Evolutionary conservation across 2,888 invertebrate species (phyloP).

Genomic region (Hydropsyche betteni): DNA sequence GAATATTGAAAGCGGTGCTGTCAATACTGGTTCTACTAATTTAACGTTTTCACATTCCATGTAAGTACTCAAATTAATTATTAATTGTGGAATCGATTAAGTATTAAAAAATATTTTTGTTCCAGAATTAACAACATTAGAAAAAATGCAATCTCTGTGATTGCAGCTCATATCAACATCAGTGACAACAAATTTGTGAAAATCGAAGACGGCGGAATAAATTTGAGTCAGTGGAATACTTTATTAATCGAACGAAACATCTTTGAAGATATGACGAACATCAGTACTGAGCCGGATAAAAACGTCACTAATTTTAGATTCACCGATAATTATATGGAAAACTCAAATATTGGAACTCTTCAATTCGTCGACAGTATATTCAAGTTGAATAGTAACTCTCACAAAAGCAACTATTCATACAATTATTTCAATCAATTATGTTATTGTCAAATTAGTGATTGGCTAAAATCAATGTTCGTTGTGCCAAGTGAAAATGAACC

Average conservation of each 20-base stretch:
- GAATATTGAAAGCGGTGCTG: slow-evolving; percentile 67
- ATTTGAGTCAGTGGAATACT: slow-evolving; percentile 72
- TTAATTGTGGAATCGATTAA: no score
- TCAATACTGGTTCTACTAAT: slow-evolving; percentile 71
- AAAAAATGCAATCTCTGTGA: slow-evolving; percentile 71
- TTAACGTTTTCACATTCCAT: slow-evolving; percentile 72
- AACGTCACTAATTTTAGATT: slow-evolving; percentile 60
- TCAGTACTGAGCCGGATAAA: slow-evolving; percentile 14
- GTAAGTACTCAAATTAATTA: slow-evolving; percentile 57
- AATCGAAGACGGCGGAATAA: slow-evolving; percentile 69
- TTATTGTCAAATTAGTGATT: slow-evolving; percentile 69
- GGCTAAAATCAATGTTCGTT: slow-evolving; percentile 66
- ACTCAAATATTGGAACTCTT: slow-evolving; percentile 65
- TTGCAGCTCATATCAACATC: slow-evolving; percentile 69
- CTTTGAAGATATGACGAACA: slow-evolving; percentile 62
- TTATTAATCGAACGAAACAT: slow-evolving; percentile 72
- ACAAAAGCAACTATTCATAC: slow-evolving; percentile 60
- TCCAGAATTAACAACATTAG: slow-evolving; percentile 70
- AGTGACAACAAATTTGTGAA: slow-evolving; percentile 69
- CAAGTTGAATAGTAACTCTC: slow-evolving; percentile 58
- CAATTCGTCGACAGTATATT: slow-evolving; percentile 67
- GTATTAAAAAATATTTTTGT: background rate
- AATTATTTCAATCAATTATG: slow-evolving; percentile 74
- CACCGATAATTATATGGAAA: slow-evolving; percentile 68
- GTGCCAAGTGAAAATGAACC: slow-evolving; percentile 55